Conservation (phyloP, 2,113 vertebrate species). For the Aegithalos caudatus region DNA sequence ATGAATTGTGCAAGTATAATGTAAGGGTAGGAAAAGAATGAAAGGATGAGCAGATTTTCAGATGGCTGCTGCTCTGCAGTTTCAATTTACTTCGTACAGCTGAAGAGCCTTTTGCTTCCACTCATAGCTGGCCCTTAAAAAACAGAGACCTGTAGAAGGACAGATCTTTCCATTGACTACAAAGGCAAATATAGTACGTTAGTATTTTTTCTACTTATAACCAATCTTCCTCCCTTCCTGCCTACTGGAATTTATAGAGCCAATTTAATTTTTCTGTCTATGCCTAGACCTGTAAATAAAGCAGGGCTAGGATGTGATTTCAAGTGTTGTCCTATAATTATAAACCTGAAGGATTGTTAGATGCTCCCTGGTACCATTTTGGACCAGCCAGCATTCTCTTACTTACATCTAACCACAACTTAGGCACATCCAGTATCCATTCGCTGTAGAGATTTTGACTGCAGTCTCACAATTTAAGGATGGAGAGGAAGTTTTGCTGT, state of each 20-base stretch:
- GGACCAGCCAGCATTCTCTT: not conserved
- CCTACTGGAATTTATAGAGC: not conserved
- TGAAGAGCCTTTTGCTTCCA: not conserved
- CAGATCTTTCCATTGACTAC: not conserved
- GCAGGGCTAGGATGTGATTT: not conserved
- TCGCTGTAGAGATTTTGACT: not conserved
- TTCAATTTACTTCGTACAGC: rapidly evolving
- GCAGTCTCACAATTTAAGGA: not conserved
- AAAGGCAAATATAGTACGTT: not conserved
- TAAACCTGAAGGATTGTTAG: not conserved
- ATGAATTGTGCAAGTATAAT: not conserved
- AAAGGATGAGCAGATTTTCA: not conserved
- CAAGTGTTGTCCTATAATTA: not conserved
- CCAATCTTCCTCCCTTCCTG: not conserved
- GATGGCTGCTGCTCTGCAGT: not conserved
- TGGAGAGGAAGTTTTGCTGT: not conserved
- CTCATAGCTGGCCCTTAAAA: not conserved
- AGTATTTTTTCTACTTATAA: not conserved
- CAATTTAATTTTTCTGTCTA: not conserved
- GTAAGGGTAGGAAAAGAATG: not conserved
- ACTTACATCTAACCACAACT: not conserved
- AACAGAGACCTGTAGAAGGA: not conserved
- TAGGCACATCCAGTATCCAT: not conserved
- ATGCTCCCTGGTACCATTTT: not conserved
- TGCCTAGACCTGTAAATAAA: not conserved